phyloP scores from a whole-genome alignment of 2,113 vertebrate genomes.

The Muntiacus muntjak region DNA sequence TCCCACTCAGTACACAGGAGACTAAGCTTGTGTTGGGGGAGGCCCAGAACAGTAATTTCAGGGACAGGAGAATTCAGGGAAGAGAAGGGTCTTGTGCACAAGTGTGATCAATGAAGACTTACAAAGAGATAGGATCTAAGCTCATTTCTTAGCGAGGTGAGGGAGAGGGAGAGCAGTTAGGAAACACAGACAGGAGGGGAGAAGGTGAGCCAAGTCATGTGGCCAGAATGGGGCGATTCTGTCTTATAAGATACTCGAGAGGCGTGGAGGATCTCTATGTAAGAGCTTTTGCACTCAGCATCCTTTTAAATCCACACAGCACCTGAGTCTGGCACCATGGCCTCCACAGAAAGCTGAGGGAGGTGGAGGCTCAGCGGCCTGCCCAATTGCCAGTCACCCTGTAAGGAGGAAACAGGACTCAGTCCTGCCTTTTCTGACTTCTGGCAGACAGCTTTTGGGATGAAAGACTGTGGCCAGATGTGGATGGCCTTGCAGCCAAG shows the following conservation, averaged over 20 bases:
- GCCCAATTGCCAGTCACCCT: too few relatives aligned
- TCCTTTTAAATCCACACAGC: neutral
- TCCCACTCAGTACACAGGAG: neutral
- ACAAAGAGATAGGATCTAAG: neutral
- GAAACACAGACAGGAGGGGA: neutral
- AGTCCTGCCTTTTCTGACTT: neutral
- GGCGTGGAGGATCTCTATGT: accelerated
- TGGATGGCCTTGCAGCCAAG: neutral
- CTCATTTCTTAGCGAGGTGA: neutral
- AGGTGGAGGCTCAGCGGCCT: neutral
- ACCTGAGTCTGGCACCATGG: neutral
- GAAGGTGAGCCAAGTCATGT: neutral
- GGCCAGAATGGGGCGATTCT: neutral
- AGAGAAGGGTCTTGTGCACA: neutral
- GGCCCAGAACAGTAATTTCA: neutral
- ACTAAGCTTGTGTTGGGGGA: neutral
- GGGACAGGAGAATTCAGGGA: neutral
- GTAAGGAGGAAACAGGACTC: neutral
- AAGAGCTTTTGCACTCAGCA: neutral
- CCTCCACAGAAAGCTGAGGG: neutral
- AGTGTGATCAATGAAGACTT: neutral
- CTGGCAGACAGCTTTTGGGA: neutral
- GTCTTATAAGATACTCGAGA: neutral
- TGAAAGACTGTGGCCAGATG: neutral
- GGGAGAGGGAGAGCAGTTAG: neutral